A percentile compares a stretch with the other conserved stretches of the same genome.
Conservation (phyloP, 2,113 vertebrate species). For the Marmota flaviventris region DNA sequence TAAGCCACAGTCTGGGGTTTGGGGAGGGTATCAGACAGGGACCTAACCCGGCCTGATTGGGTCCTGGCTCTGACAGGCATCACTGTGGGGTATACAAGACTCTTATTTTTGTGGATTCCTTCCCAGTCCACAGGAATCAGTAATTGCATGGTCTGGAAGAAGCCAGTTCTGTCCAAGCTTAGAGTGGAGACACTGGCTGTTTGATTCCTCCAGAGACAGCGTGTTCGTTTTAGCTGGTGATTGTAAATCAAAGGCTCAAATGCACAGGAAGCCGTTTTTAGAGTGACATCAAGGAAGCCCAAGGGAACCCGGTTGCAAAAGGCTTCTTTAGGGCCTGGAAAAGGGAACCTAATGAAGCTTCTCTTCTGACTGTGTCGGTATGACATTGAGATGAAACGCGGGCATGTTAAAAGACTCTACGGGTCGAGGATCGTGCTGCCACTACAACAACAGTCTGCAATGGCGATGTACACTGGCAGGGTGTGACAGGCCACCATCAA, state of each 20-base stretch:
- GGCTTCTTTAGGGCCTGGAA: neutral
- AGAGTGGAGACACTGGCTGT: neutral
- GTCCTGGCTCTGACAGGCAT: neutral
- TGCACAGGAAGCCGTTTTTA: neutral
- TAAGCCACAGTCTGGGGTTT: accelerated
- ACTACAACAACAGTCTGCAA: neutral
- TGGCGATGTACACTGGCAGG: accelerated
- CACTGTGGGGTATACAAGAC: neutral
- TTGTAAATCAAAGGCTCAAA: conserved; percentile 20
- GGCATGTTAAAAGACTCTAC: neutral
- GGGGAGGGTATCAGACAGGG: neutral
- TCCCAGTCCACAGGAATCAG: neutral
- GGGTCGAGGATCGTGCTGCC: neutral
- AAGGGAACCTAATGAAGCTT: neutral
- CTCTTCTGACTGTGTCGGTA: neutral
- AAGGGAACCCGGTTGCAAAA: neutral
- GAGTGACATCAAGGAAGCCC: neutral
- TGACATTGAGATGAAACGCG: neutral
- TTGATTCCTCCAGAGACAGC: neutral
- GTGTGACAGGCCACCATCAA: accelerated
- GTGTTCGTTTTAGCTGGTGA: neutral
- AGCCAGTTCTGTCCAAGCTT: neutral
- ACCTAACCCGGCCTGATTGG: neutral
- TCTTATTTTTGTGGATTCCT: neutral
- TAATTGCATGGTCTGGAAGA: neutral